phyloP scores from a whole-genome alignment of 2,113 vertebrate species.

The Oryzias melastigma region DNA sequence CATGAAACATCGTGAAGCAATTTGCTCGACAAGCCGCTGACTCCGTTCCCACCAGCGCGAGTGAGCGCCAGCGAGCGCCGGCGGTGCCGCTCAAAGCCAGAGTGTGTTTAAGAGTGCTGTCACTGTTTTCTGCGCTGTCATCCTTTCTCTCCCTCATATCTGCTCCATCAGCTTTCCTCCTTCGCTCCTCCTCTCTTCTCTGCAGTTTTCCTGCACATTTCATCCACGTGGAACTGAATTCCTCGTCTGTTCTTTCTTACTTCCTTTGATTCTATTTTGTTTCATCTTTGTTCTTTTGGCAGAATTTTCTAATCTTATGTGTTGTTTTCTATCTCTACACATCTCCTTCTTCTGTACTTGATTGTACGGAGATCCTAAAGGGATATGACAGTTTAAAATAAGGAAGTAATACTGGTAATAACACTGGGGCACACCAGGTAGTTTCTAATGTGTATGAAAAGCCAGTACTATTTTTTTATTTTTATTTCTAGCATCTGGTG shows the following conservation, averaged over 20 bases:
- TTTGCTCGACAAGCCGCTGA: conserved; percentile 34
- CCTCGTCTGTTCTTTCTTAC: background rate
- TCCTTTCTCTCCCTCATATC: conserved; percentile 3
- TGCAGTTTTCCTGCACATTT: conserved; percentile 8
- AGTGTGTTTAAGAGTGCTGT: conserved; percentile 11
- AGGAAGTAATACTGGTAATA: no score
- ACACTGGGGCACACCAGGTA: no score
- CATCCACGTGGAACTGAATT: background rate
- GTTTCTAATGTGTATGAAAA: no score
- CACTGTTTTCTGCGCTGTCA: conserved; percentile 24
- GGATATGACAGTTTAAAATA: no score
- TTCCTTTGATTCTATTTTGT: background rate
- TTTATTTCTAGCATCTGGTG: no score
- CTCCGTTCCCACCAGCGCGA: conserved; percentile 20
- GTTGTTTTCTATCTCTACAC: background rate
- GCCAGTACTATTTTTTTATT: no score
- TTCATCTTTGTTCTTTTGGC: background rate
- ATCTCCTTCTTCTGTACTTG: no score
- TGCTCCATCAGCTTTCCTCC: background rate
- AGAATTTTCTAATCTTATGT: background rate
- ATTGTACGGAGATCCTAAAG: no score
- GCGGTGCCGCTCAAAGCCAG: conserved; percentile 23
- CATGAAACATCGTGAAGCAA: conserved; percentile 37
- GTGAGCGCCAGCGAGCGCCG: conserved; percentile 25
- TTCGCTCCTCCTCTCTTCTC: conserved; percentile 1